Conservation (phyloP, 2,888 invertebrate species). For the Neoscelio sp. region DNA sequence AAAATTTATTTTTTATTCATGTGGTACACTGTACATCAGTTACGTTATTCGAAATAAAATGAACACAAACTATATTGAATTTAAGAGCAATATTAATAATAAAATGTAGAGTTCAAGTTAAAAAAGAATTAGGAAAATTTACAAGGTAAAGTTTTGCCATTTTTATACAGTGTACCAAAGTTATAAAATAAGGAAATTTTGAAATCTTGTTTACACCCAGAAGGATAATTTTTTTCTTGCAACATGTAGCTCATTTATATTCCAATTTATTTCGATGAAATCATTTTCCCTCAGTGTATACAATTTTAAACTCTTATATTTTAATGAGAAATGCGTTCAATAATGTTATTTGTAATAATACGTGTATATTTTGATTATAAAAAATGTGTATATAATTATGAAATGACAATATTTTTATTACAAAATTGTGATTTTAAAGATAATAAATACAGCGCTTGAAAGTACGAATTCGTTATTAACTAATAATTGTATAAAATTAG, state of each 20-base stretch:
- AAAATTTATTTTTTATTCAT: neutral
- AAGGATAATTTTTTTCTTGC: neutral
- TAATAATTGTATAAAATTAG: conserved; percentile 6
- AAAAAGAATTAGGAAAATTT: conserved; percentile 24
- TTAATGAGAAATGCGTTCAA: neutral
- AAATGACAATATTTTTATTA: conserved; percentile 34
- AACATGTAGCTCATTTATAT: too few relatives aligned
- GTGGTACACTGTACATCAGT: conserved; percentile 28
- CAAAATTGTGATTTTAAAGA: conserved; percentile 2
- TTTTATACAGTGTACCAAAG: conserved; percentile 35
- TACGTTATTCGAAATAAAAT: conserved; percentile 3
- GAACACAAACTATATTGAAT: conserved; percentile 10
- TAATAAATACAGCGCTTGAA: neutral
- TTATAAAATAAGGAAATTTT: conserved; percentile 47
- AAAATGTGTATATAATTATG: conserved; percentile 23
- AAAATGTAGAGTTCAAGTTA: conserved; percentile 14
- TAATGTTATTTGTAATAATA: conserved; percentile 2
- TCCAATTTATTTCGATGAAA: too few relatives aligned
- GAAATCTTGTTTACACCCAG: conserved; percentile 34
- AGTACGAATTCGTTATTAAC: conserved; percentile 10
- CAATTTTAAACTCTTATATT: conserved; percentile 2
- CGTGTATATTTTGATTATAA: conserved; percentile 7
- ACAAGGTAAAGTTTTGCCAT: conserved; percentile 5
- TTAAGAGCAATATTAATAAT: conserved; percentile 38
- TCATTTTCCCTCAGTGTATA: too few relatives aligned